phyloP scores from a whole-genome alignment of 92 coral and sea anemone genomes.

The Porites lobata region DNA sequence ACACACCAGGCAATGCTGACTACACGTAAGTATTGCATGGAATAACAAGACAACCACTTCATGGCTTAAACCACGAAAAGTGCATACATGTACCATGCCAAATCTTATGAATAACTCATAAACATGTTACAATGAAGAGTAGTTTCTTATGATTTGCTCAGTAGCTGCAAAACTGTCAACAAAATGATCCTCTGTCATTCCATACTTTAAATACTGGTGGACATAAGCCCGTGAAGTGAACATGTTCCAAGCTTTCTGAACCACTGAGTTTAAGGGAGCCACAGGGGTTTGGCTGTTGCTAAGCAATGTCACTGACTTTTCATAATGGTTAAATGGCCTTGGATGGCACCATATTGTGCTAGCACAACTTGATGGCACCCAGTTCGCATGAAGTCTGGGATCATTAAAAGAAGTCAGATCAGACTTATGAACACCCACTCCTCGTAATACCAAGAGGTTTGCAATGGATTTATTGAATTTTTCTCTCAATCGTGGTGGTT shows the following conservation, averaged over 20 bases:
- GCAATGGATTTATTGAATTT: slow-evolving; percentile 91
- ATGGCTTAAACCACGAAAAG: no score
- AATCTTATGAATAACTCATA: neutral
- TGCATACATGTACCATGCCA: neutral
- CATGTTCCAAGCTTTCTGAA: slow-evolving; percentile 97
- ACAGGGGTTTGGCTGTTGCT: slow-evolving; percentile 96
- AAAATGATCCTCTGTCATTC: slow-evolving; percentile 94
- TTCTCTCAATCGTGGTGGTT: slow-evolving; percentile 47
- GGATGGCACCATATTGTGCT: slow-evolving; percentile 84
- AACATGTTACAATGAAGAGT: slow-evolving; percentile 63
- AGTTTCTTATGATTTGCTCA: slow-evolving; percentile 94
- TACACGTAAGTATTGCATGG: no score
- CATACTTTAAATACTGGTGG: slow-evolving; percentile 95
- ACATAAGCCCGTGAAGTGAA: slow-evolving; percentile 98
- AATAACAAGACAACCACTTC: no score
- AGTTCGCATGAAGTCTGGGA: slow-evolving; percentile 78
- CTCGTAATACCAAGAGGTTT: slow-evolving; percentile 90
- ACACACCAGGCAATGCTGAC: no score
- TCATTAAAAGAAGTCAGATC: slow-evolving; percentile 84
- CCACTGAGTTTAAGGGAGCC: slow-evolving; percentile 87
- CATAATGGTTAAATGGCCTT: slow-evolving; percentile 87
- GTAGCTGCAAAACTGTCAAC: slow-evolving; percentile 95
- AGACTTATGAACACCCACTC: slow-evolving; percentile 86
- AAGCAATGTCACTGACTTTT: slow-evolving; percentile 88
- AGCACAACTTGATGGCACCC: slow-evolving; percentile 80